Conservation (phyloP, 2,888 invertebrate genomes). For the Scrobipalpa costella region DNA sequence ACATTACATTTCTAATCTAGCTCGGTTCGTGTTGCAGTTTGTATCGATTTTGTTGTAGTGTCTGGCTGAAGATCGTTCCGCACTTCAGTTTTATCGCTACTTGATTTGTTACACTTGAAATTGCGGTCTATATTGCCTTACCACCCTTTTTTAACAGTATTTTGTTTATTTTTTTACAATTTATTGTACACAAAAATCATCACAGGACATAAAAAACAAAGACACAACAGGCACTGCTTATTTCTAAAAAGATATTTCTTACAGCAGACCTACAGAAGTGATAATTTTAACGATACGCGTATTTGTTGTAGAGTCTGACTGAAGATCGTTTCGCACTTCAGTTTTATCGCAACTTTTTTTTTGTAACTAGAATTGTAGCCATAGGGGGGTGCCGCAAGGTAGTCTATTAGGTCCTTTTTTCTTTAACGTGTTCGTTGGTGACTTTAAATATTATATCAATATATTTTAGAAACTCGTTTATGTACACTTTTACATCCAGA, state of each 20-base stretch:
- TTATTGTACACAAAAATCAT: too few relatives aligned
- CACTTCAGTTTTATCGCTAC: not conserved
- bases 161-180: too few relatives aligned
- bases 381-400: not conserved
- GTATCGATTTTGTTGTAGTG: constrained; percentile 16
- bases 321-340: not conserved
- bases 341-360: not conserved
- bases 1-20: constrained; percentile 17
- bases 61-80: not conserved
- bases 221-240: too few relatives aligned
- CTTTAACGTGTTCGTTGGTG: not conserved
- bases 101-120: too few relatives aligned
- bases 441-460: not conserved
- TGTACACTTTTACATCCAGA: not conserved
- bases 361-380: not conserved
- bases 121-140: too few relatives aligned
- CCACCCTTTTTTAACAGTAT: too few relatives aligned
- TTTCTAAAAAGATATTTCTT: too few relatives aligned
- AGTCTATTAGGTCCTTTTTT: not conserved
- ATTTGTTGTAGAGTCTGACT: not conserved
- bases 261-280: too few relatives aligned
- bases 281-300: too few relatives aligned
- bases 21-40: constrained; percentile 22
- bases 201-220: too few relatives aligned
- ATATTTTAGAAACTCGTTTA: too few relatives aligned